phyloP scores from a whole-genome alignment of 1,140 invertebrate species.

The Danaus plexippus region DNA sequence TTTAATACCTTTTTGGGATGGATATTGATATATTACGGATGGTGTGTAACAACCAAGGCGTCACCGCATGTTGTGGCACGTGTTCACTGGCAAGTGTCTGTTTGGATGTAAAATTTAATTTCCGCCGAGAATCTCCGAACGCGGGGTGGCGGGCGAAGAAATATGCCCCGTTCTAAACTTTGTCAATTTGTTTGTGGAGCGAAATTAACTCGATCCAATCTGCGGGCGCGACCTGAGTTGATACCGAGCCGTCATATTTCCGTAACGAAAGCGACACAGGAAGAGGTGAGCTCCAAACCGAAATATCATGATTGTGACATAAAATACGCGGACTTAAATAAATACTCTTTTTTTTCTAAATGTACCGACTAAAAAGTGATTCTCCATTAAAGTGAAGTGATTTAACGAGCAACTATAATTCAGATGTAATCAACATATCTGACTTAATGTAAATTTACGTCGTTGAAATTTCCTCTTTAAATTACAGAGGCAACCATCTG shows the following conservation, averaged over 20 bases:
- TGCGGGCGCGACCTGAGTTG: slow-evolving; percentile 58
- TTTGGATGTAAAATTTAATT: slow-evolving; percentile 72
- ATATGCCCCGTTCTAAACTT: slow-evolving; percentile 70
- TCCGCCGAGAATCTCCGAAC: slow-evolving; percentile 62
- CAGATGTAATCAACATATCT: slow-evolving; percentile 25
- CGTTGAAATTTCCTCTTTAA: slow-evolving; percentile 39
- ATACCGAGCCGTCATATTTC: slow-evolving; percentile 42
- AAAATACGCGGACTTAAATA: no score
- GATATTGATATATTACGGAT: no score
- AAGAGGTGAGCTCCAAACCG: slow-evolving; percentile 17
- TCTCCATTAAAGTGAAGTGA: slow-evolving; percentile 5
- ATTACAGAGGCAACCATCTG: slow-evolving; percentile 42
- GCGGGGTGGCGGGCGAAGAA: slow-evolving; percentile 51
- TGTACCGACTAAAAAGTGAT: neutral
- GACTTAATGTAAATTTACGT: slow-evolving; percentile 40
- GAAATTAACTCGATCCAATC: slow-evolving; percentile 71
- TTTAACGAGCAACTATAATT: slow-evolving; percentile 24
- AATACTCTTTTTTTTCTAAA: neutral
- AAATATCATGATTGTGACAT: neutral
- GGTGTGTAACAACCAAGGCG: slow-evolving; percentile 18
- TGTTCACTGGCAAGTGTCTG: slow-evolving; percentile 53
- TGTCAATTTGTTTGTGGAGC: slow-evolving; percentile 71
- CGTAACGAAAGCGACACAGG: slow-evolving; percentile 26
- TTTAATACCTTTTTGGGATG: no score
- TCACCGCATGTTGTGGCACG: slow-evolving; percentile 49